Evolutionary conservation across 1,140 invertebrate genomes (phyloP).

Genomic region (Gonioctena quinquepunctata): DNA sequence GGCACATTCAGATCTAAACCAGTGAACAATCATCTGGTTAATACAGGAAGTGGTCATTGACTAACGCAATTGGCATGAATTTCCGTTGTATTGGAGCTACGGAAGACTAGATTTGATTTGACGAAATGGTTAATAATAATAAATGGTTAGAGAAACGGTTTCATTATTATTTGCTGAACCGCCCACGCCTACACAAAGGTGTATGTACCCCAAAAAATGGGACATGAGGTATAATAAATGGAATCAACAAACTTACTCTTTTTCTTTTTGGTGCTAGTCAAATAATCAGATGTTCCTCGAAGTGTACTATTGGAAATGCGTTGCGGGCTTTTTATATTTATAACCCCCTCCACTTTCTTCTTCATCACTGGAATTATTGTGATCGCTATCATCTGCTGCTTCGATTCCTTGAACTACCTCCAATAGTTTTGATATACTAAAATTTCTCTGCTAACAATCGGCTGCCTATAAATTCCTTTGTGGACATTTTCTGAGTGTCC

Average conservation of each 20-base stretch:
- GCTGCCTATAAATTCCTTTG: slow-evolving; percentile 16
- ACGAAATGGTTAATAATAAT: no score
- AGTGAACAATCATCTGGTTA: no score
- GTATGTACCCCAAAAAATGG: no score
- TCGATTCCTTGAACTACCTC: not conserved
- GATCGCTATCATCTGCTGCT: not conserved
- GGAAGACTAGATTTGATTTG: no score
- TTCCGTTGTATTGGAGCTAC: no score
- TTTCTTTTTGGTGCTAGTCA: not conserved
- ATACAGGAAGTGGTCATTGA: no score
- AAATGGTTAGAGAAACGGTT: no score
- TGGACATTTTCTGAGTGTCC: slow-evolving; percentile 12
- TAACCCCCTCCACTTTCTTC: not conserved
- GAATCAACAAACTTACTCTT: not conserved
- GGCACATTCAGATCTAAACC: no score
- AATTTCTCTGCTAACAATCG: slow-evolving; percentile 9
- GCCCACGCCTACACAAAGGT: no score
- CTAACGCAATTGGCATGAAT: no score
- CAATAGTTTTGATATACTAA: slow-evolving; percentile 7
- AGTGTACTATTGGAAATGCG: slow-evolving; percentile 6
- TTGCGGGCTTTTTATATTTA: not conserved
- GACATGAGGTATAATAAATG: not conserved
- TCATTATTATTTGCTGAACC: no score
- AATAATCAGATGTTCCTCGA: slow-evolving; percentile 13
- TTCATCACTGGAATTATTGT: not conserved